phyloP scores from a whole-genome alignment of 2,888 invertebrate species.

The Macrophya annulata region DNA sequence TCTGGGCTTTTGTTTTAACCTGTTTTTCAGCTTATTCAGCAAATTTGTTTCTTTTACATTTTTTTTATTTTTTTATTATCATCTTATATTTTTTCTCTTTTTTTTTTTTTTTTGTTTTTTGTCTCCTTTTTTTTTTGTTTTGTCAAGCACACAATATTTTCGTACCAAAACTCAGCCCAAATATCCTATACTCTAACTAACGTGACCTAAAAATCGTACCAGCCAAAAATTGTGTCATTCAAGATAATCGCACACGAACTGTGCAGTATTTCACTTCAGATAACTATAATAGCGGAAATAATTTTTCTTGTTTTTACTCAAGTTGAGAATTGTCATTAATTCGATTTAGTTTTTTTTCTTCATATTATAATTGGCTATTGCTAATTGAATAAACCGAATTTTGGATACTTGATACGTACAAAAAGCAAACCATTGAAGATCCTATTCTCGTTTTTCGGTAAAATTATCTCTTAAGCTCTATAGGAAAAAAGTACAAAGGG shows the following conservation, averaged over 20 bases:
- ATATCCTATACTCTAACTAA: background rate
- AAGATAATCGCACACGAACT: background rate
- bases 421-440: background rate
- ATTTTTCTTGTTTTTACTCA: background rate
- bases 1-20: no score
- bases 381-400: background rate
- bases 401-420: background rate
- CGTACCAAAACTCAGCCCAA: background rate
- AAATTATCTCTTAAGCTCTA: background rate
- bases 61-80: no score
- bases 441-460: background rate
- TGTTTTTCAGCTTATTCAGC: no score
- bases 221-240: conserved; percentile 39
- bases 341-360: background rate
- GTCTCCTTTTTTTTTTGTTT: background rate
- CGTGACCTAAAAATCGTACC: conserved; percentile 27
- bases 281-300: conserved; percentile 1
- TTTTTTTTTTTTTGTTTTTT: background rate
- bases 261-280: background rate
- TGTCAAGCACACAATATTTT: conserved; percentile 10
- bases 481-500: background rate
- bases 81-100: background rate
- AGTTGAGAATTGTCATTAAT: background rate
- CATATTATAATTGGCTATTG: background rate
- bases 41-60: background rate